Evolutionary conservation across 37 sponge, comb jelly and placozoan species (phyloP).

Genomic region (Oscarella lobularis): DNA sequence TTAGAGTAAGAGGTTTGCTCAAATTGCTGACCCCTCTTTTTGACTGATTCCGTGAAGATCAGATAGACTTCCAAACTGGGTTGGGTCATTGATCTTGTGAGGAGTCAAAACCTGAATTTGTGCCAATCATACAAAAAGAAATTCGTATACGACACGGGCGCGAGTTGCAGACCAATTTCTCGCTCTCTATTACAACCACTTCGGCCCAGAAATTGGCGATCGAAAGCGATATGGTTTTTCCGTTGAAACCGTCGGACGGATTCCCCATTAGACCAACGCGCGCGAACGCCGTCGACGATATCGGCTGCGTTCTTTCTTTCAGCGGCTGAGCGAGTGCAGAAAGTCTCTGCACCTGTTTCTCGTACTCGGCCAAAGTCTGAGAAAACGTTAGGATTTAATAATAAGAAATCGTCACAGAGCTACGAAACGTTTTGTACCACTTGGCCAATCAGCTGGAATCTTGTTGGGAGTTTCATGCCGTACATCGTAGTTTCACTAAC

Average conservation of each 20-base stretch:
- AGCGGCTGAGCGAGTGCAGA: neutral
- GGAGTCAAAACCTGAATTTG: constrained; percentile 18
- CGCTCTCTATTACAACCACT: constrained; percentile 46
- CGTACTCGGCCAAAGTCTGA: constrained; percentile 60
- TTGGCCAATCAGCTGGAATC: constrained; percentile 85
- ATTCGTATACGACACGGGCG: neutral
- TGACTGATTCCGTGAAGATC: constrained; percentile 71
- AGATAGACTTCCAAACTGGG: constrained; percentile 77
- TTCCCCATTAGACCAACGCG: constrained; percentile 82
- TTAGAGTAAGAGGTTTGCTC: too few species aligned
- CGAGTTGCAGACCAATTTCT: constrained; percentile 30
- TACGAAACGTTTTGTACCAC: constrained; percentile 11
- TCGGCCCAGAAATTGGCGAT: constrained; percentile 87
- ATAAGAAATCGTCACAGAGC: neutral
- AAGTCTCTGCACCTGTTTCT: constrained; percentile 39
- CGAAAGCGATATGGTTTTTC: constrained; percentile 73
- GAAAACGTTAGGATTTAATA: too few species aligned
- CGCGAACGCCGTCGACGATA: neutral
- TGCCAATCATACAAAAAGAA: neutral
- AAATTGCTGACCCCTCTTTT: constrained; percentile 76
- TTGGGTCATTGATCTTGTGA: constrained; percentile 79
- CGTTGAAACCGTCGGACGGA: constrained; percentile 76
- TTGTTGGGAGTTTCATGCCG: constrained; percentile 72
- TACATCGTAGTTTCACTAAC: constrained; percentile 37
- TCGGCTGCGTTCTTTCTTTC: neutral